Percentiles rank a stretch among this genome's conserved stretches.
These are phyloP conservation scores for Daktulosphaira vitifoliae DNA, from an alignment of 1,140 invertebrate genomes.

Conservation along the genomic window DNA sequence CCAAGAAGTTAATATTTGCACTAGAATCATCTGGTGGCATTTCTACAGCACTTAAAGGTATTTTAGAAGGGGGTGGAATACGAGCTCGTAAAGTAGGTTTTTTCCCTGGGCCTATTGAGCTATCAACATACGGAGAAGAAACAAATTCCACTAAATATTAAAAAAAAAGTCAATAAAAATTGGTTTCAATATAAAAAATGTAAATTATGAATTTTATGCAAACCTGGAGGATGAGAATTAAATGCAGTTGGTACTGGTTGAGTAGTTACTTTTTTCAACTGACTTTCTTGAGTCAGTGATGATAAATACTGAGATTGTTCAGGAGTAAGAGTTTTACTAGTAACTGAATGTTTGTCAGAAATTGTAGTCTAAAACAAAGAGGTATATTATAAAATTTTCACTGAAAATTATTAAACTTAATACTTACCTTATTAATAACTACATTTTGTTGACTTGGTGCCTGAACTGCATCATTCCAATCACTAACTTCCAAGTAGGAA, in stretches of 20 bases:
- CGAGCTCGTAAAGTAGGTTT: constrained; percentile 63
- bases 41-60: constrained; percentile 86
- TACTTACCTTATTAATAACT: not conserved
- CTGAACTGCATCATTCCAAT: constrained; percentile 31
- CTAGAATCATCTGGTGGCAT: constrained; percentile 82
- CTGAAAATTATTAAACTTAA: not conserved
- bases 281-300: constrained; percentile 57
- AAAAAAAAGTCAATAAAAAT: not conserved
- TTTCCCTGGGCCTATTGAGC: constrained; percentile 48
- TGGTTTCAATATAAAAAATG: too few relatives aligned
- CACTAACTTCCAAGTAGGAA: constrained; percentile 37
- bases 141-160: constrained; percentile 14
- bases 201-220: too few relatives aligned
- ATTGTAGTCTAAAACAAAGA: not conserved
- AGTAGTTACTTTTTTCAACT: constrained; percentile 14
- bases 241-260: not conserved
- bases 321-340: constrained; percentile 45
- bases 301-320: constrained; percentile 64
- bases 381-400: not conserved
- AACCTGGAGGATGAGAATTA: constrained; percentile 19
- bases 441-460: not conserved
- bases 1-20: constrained; percentile 63
- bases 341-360: not conserved
- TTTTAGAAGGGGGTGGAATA: constrained; percentile 85
- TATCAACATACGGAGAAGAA: constrained; percentile 17